Percentiles rank a stretch among this genome's conserved stretches.
phyloP scores from a whole-genome alignment of 2,113 vertebrate species.

The Brachypodius melanocephalos region DNA sequence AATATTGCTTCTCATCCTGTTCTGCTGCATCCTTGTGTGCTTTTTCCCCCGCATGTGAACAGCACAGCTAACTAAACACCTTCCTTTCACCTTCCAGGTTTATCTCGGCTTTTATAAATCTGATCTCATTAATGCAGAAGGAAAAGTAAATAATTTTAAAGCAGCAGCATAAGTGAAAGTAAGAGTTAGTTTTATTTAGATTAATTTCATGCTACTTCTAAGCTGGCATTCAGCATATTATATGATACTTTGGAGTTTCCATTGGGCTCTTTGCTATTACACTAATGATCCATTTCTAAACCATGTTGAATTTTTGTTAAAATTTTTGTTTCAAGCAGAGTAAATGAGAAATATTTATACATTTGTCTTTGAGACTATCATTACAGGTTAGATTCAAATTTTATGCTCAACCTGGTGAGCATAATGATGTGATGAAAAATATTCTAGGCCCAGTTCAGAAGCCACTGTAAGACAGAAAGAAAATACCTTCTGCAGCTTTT shows the following conservation, averaged over 20 bases:
- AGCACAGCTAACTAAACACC: neutral
- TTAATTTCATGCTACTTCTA: neutral
- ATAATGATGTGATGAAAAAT: accelerated
- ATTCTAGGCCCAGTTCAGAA: neutral
- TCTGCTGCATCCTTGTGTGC: neutral
- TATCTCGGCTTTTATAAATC: neutral
- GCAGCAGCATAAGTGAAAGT: neutral
- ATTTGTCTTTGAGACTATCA: neutral
- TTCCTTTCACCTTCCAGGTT: neutral
- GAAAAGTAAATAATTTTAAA: neutral
- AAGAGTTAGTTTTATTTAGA: neutral
- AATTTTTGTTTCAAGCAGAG: neutral
- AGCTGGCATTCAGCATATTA: neutral
- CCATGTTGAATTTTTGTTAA: neutral
- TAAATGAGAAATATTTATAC: neutral
- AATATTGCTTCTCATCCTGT: neutral
- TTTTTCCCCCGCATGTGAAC: neutral
- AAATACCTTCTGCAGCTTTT: neutral
- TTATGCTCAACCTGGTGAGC: neutral
- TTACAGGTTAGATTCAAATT: neutral
- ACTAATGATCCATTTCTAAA: neutral
- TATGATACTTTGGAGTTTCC: neutral
- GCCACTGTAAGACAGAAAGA: neutral
- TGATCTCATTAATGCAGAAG: neutral
- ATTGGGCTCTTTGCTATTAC: neutral